Evolutionary conservation across 2,797 vertebrate genomes (phyloP).

Genomic region (Gephyroberyx darwinii): DNA sequence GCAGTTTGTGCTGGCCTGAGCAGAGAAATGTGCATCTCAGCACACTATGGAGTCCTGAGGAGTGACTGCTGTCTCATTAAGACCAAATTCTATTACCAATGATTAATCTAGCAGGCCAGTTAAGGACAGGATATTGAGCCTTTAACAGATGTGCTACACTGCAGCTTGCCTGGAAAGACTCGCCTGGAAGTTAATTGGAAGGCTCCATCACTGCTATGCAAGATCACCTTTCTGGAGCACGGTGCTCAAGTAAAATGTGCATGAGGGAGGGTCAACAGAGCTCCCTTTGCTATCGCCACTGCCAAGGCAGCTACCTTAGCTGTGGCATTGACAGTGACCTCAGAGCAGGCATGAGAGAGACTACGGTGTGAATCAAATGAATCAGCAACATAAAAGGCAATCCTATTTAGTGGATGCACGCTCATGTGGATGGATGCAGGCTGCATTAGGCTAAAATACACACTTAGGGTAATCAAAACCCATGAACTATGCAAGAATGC

Average conservation of each 20-base stretch:
- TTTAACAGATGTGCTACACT: slow-evolving; percentile 71
- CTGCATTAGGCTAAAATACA: slow-evolving; percentile 29
- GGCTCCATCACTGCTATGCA: slow-evolving; percentile 66
- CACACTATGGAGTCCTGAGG: slow-evolving; percentile 36
- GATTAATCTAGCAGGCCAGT: slow-evolving; percentile 63
- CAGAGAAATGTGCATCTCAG: slow-evolving; percentile 50
- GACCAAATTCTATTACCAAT: slow-evolving; percentile 69
- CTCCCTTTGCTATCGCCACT: background rate
- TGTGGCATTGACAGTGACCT: slow-evolving; percentile 41
- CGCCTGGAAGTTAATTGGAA: slow-evolving; percentile 67
- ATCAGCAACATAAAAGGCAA: slow-evolving; percentile 46
- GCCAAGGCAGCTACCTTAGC: slow-evolving; percentile 6
- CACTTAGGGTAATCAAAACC: slow-evolving; percentile 42
- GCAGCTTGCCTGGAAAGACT: slow-evolving; percentile 34
- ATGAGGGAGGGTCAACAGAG: background rate
- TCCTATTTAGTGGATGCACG: slow-evolving; percentile 39
- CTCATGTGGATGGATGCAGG: slow-evolving; percentile 30
- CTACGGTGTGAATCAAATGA: slow-evolving; percentile 9
- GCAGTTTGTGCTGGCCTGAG: slow-evolving; percentile 19
- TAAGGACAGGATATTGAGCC: slow-evolving; percentile 54
- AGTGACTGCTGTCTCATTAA: slow-evolving; percentile 68
- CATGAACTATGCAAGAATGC: slow-evolving; percentile 35
- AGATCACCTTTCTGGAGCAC: slow-evolving; percentile 51
- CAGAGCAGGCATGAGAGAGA: slow-evolving; percentile 12
- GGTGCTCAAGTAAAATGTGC: slow-evolving; percentile 20